Conservation (phyloP, 2,888 invertebrate genomes). For the Idaea straminata region DNA sequence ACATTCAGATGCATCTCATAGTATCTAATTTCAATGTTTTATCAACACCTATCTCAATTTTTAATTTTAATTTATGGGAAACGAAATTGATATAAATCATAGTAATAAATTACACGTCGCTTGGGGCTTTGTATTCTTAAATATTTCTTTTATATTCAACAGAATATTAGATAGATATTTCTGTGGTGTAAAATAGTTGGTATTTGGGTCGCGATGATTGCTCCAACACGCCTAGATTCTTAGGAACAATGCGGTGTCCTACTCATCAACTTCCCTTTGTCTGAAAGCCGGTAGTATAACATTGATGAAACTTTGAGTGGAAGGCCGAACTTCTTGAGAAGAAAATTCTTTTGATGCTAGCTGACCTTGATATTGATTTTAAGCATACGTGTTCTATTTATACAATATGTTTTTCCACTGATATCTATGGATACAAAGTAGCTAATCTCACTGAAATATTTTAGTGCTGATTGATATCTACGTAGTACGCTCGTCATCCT, state of each 20-base stretch:
- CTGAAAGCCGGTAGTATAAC: conserved; percentile 34
- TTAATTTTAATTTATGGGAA: not conserved
- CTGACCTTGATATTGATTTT: not conserved
- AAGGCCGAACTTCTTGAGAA: conserved; percentile 4
- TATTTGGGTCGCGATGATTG: conserved; percentile 67
- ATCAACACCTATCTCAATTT: not conserved
- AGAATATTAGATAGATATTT: not conserved
- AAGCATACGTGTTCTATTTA: not conserved
- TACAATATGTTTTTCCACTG: too few relatives aligned
- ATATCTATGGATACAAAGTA: too few relatives aligned
- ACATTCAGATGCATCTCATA: not conserved
- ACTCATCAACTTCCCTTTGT: conserved; percentile 55
- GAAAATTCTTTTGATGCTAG: not conserved
- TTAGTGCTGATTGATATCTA: too few relatives aligned
- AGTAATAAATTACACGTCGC: not conserved
- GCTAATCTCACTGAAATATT: too few relatives aligned
- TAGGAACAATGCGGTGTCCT: conserved; percentile 50
- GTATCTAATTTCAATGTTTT: not conserved
- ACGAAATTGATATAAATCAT: not conserved
- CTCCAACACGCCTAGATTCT: conserved; percentile 51
- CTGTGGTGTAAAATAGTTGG: conserved; percentile 24
- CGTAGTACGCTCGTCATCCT: too few relatives aligned
- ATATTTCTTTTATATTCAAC: not conserved
- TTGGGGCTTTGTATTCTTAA: not conserved
- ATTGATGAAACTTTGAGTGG: conserved; percentile 16